Evolutionary conservation across 2,113 vertebrate species (phyloP), one percentile per base, ranked within the genome.

Genomic region (Trogon surrucura): DNA sequence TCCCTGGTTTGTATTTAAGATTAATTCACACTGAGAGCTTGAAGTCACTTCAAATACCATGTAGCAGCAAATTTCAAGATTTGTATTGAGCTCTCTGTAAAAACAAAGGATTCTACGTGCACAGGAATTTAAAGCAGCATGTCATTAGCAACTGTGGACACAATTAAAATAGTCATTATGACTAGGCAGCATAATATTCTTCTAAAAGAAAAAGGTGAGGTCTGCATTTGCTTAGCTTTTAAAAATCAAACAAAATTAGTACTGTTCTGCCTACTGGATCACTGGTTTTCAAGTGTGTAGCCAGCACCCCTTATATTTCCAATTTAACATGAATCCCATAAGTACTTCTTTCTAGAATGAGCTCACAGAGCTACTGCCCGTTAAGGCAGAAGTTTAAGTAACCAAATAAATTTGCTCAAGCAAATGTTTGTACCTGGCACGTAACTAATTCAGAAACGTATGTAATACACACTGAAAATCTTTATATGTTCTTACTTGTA

Each of bases 231-330:
- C 56, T 86, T 82, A 96, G 71, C 56, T 93, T 93, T 93, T 86
- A 90, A 88, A 95, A 96, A 77, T 74, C 83, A 95, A 95, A 96
- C 61, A 95, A 80, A 93, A 83, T 85, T 83, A 80, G 72, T 29
- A 58, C 41, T 72, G 32, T 75, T 93, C 83, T 88, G 60, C 67
- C 65, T 71, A 56, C 48, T 44, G 87, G 57, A 84, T 69, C 74
- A 61, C 74, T 86, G 71, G 36, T 85, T 94, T 93, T 73, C 53
- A 85, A 91, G 45, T 53, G 83, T 10, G 66, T 71, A 93, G 77
- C 16, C 65, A 89, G 77, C 26, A 80, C 9, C 45, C 48, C 64
- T 74, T 51, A 8, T 57, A 86, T 86, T 91, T 92, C 58, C 80
- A 88, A 67, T 91, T 95, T 88, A 93, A 80, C 66, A 48, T 29